These are phyloP conservation scores for Spilosoma lubricipeda DNA, from an alignment of 2,888 invertebrate genomes.

Conservation along the genomic window DNA sequence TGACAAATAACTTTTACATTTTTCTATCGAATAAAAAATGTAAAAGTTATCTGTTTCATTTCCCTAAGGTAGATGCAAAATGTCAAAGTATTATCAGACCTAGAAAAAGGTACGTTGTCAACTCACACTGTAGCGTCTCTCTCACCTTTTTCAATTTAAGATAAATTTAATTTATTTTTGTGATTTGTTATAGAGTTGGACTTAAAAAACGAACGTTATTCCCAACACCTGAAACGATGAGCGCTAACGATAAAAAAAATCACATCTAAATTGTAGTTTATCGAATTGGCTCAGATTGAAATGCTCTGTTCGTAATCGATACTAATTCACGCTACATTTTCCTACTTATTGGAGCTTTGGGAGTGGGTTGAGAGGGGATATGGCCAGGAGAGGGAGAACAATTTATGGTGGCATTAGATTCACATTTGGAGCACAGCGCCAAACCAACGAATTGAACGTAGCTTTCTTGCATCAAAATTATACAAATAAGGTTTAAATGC, in stretches of 20 bases:
- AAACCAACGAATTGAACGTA: slow-evolving; percentile 57
- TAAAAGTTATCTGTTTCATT: background rate
- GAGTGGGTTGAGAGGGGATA: slow-evolving; percentile 49
- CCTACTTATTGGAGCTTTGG: slow-evolving; percentile 63
- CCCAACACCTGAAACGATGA: slow-evolving; percentile 28
- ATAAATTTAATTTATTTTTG: slow-evolving; percentile 32
- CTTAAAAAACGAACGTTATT: slow-evolving; percentile 23
- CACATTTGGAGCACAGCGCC: slow-evolving; percentile 68
- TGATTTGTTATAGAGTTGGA: slow-evolving; percentile 19
- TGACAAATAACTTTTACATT: too few relatives aligned
- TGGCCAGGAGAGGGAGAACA: slow-evolving; percentile 66
- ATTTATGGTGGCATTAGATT: slow-evolving; percentile 81
- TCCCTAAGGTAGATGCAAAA: background rate
- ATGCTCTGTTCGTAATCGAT: slow-evolving; percentile 75
- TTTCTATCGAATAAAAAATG: background rate
- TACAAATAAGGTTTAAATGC: slow-evolving; percentile 45
- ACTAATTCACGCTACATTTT: slow-evolving; percentile 75
- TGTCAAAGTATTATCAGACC: background rate
- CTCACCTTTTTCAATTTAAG: slow-evolving; percentile 16
- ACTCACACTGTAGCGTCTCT: background rate
- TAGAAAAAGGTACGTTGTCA: background rate
- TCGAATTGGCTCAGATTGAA: slow-evolving; percentile 63
- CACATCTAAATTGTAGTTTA: slow-evolving; percentile 54
- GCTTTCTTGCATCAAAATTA: slow-evolving; percentile 56
- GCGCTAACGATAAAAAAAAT: slow-evolving; percentile 42